phyloP scores from a whole-genome alignment of 1,140 invertebrate genomes.

The Rhyacophila brunnea region DNA sequence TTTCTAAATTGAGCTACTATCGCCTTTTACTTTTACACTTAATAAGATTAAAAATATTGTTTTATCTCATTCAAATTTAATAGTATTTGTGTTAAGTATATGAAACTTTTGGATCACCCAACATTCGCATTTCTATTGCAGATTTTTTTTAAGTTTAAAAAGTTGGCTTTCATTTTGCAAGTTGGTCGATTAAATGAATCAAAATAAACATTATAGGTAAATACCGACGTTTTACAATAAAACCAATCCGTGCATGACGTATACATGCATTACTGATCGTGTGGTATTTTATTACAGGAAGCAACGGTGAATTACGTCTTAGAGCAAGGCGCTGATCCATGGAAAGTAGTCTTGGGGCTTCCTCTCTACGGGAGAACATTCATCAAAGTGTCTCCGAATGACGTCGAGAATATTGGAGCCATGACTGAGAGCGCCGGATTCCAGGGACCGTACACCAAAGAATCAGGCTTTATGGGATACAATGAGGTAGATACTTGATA shows the following conservation, averaged over 20 bases:
- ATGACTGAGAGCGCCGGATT: conserved; percentile 59
- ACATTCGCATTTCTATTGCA: too few relatives aligned
- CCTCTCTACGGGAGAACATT: conserved; percentile 84
- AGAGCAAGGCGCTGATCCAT: conserved; percentile 64
- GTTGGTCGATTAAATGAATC: too few relatives aligned
- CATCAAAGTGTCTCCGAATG: conserved; percentile 45
- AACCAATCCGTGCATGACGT: too few relatives aligned
- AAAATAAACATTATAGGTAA: background rate
- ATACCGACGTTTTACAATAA: background rate
- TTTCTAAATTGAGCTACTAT: too few relatives aligned
- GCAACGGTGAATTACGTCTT: conserved; percentile 76
- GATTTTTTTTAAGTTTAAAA: too few relatives aligned
- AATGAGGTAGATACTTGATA: conserved; percentile 85
- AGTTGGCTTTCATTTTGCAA: too few relatives aligned
- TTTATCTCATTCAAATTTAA: too few relatives aligned
- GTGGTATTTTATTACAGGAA: conserved; percentile 53
- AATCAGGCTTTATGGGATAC: conserved; percentile 84
- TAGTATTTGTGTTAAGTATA: too few relatives aligned
- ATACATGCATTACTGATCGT: too few relatives aligned
- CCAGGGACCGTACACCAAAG: conserved; percentile 73
- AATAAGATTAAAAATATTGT: too few relatives aligned
- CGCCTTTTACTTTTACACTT: too few relatives aligned
- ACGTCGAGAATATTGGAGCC: conserved; percentile 44
- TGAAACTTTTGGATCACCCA: too few relatives aligned
- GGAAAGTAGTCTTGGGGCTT: conserved; percentile 79